Evolutionary conservation across 1,140 invertebrate species (phyloP), one percentile per base, ranked within the genome.

Genomic region (Drepana arcuata): DNA sequence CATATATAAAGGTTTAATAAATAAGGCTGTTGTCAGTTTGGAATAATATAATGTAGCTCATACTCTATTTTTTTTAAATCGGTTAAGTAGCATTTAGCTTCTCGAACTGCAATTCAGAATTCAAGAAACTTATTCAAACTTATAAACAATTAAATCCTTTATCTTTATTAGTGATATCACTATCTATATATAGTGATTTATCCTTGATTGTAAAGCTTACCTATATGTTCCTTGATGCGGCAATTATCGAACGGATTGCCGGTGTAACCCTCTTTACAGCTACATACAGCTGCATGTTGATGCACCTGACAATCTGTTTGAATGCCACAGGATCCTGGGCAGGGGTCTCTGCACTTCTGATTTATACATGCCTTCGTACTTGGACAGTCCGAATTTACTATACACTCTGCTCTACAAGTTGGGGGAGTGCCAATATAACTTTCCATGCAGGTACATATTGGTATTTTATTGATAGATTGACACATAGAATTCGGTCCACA

Each of bases 401-500:
- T 84, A 61, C 91, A 93, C 81, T 93, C 91, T 2, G 91, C 89
- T 42, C 87, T 81, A 60, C 92, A 93, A 63, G 89, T 89, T 0
- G 91, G 92, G 4, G 93, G 89, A 2, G 86, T 72, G 27, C 92
- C 93, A 4, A 90, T 85, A 57, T 89, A 93, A 30, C 89, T 87
- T 7, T 86, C 74, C 23, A 89, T 69, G 58, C 92, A 94, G 2
- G 87, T 86, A 52, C 92, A 93, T 0, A 87, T 86, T 1, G 89
- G 87, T 16, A 84, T 75, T 46, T 88, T 84, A 13, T 88, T 88
- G 4, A 84, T 62, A n/a, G 84, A 67, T 59, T 86, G 86, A 51
- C 92, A 93, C 59, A 90, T 80, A 12, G 90, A 85, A 62, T 92
- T 91, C 1, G 90, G 87, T 21, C 91, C 91, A 74, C 92, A 93